Evolutionary conservation across 1,140 invertebrate species (phyloP).

Genomic region (Apis laboriosa): DNA sequence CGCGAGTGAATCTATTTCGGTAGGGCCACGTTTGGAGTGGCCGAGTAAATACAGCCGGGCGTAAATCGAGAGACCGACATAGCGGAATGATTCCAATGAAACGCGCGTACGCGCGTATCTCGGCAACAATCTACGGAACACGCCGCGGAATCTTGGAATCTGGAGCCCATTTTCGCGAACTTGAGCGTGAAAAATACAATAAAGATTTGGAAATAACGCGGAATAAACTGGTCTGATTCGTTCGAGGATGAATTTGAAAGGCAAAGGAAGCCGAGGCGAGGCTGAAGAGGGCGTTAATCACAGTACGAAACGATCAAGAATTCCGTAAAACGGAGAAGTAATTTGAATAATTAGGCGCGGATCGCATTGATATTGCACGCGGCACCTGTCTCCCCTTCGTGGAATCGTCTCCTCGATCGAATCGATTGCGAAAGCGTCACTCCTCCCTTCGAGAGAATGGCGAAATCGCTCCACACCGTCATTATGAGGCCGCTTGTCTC

Average conservation of each 20-base stretch:
- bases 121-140: neutral
- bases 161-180: neutral
- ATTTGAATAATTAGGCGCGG: conserved; percentile 49
- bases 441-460: neutral
- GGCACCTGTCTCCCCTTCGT: conserved; percentile 25
- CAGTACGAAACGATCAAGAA: conserved; percentile 20
- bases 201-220: neutral
- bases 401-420: conserved; percentile 14
- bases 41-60: conserved; percentile 17
- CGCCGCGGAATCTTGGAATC: neutral
- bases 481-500: conserved; percentile 29
- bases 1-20: conserved; percentile 43
- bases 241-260: neutral
- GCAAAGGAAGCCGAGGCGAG: too few species aligned
- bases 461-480: conserved; percentile 17
- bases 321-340: conserved; percentile 24
- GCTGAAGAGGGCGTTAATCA: neutral
- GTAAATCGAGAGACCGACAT: conserved; percentile 16
- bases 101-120: neutral
- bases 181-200: neutral
- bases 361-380: conserved; percentile 45
- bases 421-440: neutral
- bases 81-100: conserved; percentile 29
- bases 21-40: conserved; percentile 15
- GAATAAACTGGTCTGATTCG: neutral